Percentiles rank a stretch among this genome's conserved stretches.
Evolutionary conservation across 2,888 invertebrate species (phyloP).

Genomic region (Drosophila kuntzei): DNA sequence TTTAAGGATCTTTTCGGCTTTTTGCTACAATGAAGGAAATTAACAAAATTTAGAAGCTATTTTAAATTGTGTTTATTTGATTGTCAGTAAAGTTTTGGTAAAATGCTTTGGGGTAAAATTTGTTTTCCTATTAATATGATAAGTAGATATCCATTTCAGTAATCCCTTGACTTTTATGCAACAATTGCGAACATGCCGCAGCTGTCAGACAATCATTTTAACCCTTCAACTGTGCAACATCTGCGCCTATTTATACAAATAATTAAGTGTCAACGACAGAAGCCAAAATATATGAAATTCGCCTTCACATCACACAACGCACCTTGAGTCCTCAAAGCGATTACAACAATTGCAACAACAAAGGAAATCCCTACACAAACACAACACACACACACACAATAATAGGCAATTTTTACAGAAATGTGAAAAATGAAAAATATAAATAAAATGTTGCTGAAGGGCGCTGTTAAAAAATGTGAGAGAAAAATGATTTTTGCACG

Average conservation of each 20-base stretch:
- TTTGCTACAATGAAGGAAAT: no score
- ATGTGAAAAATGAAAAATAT: slow-evolving; percentile 69
- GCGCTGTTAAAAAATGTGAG: slow-evolving; percentile 58
- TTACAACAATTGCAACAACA: slow-evolving; percentile 31
- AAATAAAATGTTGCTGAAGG: slow-evolving; percentile 65
- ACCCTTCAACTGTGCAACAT: slow-evolving; percentile 64
- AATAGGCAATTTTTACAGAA: slow-evolving; percentile 67
- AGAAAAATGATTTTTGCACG: slow-evolving; percentile 81
- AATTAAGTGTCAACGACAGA: slow-evolving; percentile 77
- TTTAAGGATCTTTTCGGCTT: no score
- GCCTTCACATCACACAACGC: slow-evolving; percentile 31
- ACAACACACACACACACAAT: slow-evolving; percentile 33
- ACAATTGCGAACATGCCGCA: slow-evolving; percentile 22
- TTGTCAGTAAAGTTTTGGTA: no score
- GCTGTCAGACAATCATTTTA: slow-evolving; percentile 47
- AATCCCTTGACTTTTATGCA: background rate
- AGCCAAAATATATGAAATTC: slow-evolving; percentile 45
- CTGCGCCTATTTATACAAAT: slow-evolving; percentile 71
- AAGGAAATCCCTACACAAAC: slow-evolving; percentile 36
- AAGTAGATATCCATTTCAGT: slow-evolving; percentile 10
- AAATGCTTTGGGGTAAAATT: background rate
- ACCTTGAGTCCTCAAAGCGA: slow-evolving; percentile 55
- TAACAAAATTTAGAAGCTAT: no score
- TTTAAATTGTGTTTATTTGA: no score
- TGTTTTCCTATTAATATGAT: slow-evolving; percentile 1